Evolutionary conservation across 2,888 invertebrate genomes (phyloP).

Genomic region (Bellardia bayeri): DNA sequence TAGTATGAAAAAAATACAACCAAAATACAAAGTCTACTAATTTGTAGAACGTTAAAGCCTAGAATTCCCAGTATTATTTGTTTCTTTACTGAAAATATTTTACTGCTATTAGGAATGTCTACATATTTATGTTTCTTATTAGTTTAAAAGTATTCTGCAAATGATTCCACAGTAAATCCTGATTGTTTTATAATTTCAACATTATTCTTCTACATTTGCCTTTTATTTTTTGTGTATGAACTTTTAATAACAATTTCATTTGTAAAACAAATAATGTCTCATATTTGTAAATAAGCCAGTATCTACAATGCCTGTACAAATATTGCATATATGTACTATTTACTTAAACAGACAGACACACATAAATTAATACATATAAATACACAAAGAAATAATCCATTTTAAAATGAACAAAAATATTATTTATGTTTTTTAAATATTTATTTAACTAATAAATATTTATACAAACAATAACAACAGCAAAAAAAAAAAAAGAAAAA

Average conservation of each 20-base stretch:
- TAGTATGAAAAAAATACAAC: no score
- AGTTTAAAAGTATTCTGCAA: no score
- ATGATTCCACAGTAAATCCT: no score
- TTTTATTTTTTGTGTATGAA: background rate
- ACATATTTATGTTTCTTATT: no score
- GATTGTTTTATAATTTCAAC: background rate
- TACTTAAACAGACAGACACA: background rate
- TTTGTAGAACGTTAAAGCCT: no score
- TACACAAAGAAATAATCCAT: background rate
- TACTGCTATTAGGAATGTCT: no score
- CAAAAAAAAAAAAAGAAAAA: background rate
- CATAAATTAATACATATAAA: background rate
- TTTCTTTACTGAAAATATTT: no score
- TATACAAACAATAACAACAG: background rate
- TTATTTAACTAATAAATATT: constrained; percentile 33
- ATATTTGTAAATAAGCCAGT: background rate
- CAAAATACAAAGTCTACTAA: no score
- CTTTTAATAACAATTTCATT: constrained; percentile 18
- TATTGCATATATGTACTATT: background rate
- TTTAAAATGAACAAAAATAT: background rate
- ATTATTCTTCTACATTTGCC: background rate
- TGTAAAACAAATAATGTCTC: background rate
- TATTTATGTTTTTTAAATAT: constrained; percentile 31
- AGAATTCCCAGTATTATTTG: no score
- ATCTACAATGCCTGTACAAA: background rate